phyloP scores from a whole-genome alignment of 1,140 invertebrate species.

The Drosophila varians region DNA sequence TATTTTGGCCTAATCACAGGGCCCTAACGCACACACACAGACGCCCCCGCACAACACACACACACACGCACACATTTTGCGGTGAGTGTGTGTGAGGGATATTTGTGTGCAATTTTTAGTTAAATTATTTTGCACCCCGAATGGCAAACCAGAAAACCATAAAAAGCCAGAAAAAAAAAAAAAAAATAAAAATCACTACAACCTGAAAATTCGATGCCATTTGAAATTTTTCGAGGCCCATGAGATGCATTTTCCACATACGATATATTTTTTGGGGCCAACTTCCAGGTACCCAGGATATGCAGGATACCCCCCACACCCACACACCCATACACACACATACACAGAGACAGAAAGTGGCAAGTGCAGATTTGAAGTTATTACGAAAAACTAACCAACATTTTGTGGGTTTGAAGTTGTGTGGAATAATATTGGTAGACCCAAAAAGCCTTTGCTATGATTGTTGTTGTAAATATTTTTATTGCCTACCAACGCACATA shows the following conservation, averaged over 20 bases:
- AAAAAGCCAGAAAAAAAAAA: constrained; percentile 9
- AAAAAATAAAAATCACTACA: constrained; percentile 17
- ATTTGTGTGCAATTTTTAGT: constrained; percentile 81
- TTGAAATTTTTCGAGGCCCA: constrained; percentile 52
- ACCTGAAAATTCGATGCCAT: constrained; percentile 58
- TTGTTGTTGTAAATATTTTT: constrained; percentile 69
- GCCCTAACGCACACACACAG: background rate
- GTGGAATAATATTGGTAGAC: constrained; percentile 84
- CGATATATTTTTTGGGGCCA: constrained; percentile 27
- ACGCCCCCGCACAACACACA: constrained; percentile 7
- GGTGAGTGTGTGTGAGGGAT: constrained; percentile 62
- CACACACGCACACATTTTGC: constrained; percentile 64
- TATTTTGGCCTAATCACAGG: constrained; percentile 53
- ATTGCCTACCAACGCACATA: constrained; percentile 25
- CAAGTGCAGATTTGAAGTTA: constrained; percentile 83
- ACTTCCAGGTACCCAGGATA: background rate
- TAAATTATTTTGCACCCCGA: constrained; percentile 75
- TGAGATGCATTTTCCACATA: constrained; percentile 14
- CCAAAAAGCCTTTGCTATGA: constrained; percentile 73
- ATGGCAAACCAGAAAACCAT: constrained; percentile 36
- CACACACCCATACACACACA: too few relatives aligned
- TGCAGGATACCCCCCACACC: background rate
- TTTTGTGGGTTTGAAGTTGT: constrained; percentile 84
- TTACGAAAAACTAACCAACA: constrained; percentile 84
- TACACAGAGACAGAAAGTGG: constrained; percentile 52